These are phyloP conservation scores for Leptodactylus fuscus DNA, from an alignment of 2,113 vertebrate species.

Conservation along the genomic window DNA sequence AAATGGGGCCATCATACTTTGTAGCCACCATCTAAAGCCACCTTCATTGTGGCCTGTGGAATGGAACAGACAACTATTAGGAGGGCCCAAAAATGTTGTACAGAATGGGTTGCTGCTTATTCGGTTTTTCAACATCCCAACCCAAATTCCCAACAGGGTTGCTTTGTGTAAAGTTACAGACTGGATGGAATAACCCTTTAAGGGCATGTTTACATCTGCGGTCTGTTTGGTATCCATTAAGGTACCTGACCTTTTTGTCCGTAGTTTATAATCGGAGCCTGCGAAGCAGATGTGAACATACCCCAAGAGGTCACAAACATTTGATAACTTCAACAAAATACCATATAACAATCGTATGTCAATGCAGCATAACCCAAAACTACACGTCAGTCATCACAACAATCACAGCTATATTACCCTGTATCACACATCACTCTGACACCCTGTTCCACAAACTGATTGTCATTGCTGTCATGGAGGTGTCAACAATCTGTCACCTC, in stretches of 20 bases:
- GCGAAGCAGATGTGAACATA: too few species aligned
- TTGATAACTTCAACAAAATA: too few species aligned
- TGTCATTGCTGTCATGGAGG: background rate
- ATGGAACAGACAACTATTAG: background rate
- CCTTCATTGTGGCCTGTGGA: background rate
- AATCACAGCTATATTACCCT: too few species aligned
- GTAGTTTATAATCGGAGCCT: too few species aligned
- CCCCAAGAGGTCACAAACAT: too few species aligned
- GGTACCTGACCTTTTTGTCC: too few species aligned
- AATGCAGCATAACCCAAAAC: background rate
- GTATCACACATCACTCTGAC: background rate
- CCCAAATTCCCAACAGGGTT: background rate
- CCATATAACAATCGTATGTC: background rate
- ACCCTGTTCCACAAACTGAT: background rate
- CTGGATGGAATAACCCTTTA: conserved; percentile 1
- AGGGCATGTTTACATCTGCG: too few species aligned
- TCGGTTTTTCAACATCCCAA: background rate
- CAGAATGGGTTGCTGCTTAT: background rate
- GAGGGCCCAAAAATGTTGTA: background rate
- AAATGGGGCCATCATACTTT: background rate
- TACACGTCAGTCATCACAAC: background rate
- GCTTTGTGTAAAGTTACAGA: background rate
- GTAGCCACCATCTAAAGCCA: background rate
- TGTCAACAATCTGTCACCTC: background rate
- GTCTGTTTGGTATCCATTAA: too few species aligned